These are phyloP conservation scores for Mesoclemmys tuberculata DNA, from an alignment of 2,113 vertebrate species.

Conservation along the genomic window DNA sequence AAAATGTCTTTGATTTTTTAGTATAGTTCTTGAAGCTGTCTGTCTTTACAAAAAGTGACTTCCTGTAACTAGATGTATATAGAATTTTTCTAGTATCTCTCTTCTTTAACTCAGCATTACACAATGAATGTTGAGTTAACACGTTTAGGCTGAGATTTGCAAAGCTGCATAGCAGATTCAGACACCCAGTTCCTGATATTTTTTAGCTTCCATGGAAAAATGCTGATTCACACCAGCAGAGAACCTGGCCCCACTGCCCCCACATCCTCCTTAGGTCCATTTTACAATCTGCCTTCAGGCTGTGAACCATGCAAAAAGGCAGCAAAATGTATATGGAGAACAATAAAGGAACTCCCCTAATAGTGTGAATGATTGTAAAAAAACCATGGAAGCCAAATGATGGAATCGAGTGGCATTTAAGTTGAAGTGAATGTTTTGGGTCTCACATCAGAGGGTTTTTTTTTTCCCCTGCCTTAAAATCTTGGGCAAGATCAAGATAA, in stretches of 20 bases:
- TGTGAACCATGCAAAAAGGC: neutral
- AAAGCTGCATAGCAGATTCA: neutral
- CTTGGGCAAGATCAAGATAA: neutral
- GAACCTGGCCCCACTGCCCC: neutral
- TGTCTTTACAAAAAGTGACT: neutral
- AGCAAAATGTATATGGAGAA: neutral
- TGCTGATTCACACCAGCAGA: neutral
- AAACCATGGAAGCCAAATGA: neutral
- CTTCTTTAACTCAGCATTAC: neutral
- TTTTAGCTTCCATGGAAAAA: neutral
- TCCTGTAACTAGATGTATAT: neutral
- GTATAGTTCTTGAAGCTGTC: neutral
- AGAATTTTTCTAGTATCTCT: neutral
- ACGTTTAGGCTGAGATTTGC: neutral
- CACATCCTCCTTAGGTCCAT: neutral
- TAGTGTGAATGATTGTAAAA: neutral
- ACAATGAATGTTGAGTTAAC: neutral
- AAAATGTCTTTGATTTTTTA: neutral
- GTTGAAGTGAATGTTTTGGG: neutral
- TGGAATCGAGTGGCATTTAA: neutral
- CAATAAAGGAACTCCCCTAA: neutral
- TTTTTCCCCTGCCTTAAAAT: neutral
- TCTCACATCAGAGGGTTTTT: neutral
- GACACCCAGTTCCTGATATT: neutral
- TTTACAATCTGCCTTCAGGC: neutral